Base-by-base conservation (phyloP, 2,888 invertebrate species). In the Caenorhabditis afra region DNA sequence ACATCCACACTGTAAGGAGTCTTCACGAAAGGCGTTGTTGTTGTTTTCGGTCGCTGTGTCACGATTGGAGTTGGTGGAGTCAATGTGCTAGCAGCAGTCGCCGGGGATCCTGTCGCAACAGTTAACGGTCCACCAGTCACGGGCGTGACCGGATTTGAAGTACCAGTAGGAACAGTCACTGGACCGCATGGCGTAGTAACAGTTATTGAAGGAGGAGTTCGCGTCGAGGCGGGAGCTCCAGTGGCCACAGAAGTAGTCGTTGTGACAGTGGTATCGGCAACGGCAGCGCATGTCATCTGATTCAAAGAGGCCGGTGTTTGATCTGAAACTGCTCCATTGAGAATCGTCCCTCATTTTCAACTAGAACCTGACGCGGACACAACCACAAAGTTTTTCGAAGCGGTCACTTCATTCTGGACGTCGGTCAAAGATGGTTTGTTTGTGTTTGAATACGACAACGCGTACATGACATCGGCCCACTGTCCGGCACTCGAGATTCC, bases 1-100 rank as follows among this genome's bases (percentile, higher is more conserved):
- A 82, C 61, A 55, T 82, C 82, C 18, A 29, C 22, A 35, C 78
- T 78, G n/a, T 59, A 71, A 8, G 59, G 59, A n/a, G 71, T 71
- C 37, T 53, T 53, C 8, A 67, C 55, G 37, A 66, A 65, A 14
- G 66, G 20, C n/a, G 61, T 71, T 5, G 71, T 71, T 3, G 62
- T 70, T 11, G 70, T 47, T 47, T 44, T 41, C 0, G 52, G 41
- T 1, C 29, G 59, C 12, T 44, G 18, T 1, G 68, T 53, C 3
- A 50, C 44, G 8, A 35, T 4, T 3, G 53, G n/a, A 18, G 49
- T 59, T 3, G 66, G 52, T 18, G 52, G 45, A 2, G 41, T 41
- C 16, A 44, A 23, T 14, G 65, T 35, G 14, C 16, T 57, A n/a
- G 47, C 29, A n/a, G 39, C 50, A 3, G 58, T 11, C 18, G 29